These are phyloP conservation scores for Nematolebias whitei DNA, from an alignment of 2,113 vertebrate species.

Conservation along the genomic window DNA sequence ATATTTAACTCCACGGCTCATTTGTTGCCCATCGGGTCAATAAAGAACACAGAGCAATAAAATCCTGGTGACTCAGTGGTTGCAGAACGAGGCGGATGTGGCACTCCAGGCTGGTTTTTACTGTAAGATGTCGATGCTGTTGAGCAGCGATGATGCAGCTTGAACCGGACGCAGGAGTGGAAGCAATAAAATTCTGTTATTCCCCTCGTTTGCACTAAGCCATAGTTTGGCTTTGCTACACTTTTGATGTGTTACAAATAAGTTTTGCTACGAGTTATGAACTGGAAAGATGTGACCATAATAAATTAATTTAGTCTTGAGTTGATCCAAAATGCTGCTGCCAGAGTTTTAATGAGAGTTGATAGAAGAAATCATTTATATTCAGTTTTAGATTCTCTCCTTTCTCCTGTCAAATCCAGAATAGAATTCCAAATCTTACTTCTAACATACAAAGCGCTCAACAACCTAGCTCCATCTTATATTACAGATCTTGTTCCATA, in stretches of 20 bases:
- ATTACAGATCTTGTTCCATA: too few species aligned
- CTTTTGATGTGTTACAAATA: constrained; percentile 52
- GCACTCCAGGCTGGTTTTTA: constrained; percentile 38
- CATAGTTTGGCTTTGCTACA: constrained; percentile 32
- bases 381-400: too few species aligned
- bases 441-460: too few species aligned
- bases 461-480: too few species aligned
- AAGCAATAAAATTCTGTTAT: constrained; percentile 54
- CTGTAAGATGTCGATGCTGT: constrained; percentile 56
- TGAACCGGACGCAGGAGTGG: constrained; percentile 37
- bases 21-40: constrained; percentile 19
- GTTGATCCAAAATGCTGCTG: too few species aligned
- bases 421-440: too few species aligned
- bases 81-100: constrained; percentile 51
- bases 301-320: constrained; percentile 18
- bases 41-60: constrained; percentile 18
- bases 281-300: constrained; percentile 38
- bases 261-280: constrained; percentile 30
- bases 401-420: too few species aligned
- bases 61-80: constrained; percentile 21
- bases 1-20: constrained; percentile 5
- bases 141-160: constrained; percentile 30
- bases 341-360: too few species aligned
- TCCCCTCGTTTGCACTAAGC: constrained; percentile 30
- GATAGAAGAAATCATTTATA: too few species aligned